Conservation (phyloP, 2,888 invertebrate species). For the Subacronicta megacephala region DNA sequence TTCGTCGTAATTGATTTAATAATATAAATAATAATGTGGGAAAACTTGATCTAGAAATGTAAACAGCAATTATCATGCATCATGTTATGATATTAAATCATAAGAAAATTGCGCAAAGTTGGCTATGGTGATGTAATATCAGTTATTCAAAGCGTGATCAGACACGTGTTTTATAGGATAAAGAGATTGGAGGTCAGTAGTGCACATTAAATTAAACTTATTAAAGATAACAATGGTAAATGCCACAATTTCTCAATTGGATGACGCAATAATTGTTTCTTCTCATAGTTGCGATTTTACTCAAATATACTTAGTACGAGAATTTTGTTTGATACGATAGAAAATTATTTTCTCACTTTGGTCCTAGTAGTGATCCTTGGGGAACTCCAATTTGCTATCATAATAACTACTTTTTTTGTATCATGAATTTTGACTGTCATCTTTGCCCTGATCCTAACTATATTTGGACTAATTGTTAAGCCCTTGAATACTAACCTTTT, state of each 20-base stretch:
- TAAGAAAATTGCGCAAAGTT: conserved; percentile 19
- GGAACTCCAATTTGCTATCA: conserved; percentile 4
- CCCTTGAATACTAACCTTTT: too few relatives aligned
- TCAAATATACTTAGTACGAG: not conserved
- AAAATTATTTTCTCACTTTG: not conserved
- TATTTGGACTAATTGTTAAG: too few relatives aligned
- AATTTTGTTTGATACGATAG: not conserved
- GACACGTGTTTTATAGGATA: conserved; percentile 26
- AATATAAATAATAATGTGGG: not conserved
- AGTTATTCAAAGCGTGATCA: conserved; percentile 5
- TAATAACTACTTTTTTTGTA: too few relatives aligned
- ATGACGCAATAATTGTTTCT: too few relatives aligned
- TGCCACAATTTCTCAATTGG: not conserved
- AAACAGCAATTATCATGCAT: not conserved
- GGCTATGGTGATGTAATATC: conserved; percentile 5
- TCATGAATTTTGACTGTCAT: too few relatives aligned
- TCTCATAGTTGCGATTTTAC: not conserved
- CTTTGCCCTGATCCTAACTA: too few relatives aligned
- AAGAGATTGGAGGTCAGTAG: conserved; percentile 17
- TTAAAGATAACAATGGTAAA: conserved; percentile 10
- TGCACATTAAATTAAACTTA: conserved; percentile 10
- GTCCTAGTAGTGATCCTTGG: not conserved
- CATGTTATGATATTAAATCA: conserved; percentile 5
- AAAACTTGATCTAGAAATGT: not conserved
- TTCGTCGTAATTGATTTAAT: not conserved